Conservation (phyloP, 2,797 vertebrate species). For the Cheirogaleus major region DNA sequence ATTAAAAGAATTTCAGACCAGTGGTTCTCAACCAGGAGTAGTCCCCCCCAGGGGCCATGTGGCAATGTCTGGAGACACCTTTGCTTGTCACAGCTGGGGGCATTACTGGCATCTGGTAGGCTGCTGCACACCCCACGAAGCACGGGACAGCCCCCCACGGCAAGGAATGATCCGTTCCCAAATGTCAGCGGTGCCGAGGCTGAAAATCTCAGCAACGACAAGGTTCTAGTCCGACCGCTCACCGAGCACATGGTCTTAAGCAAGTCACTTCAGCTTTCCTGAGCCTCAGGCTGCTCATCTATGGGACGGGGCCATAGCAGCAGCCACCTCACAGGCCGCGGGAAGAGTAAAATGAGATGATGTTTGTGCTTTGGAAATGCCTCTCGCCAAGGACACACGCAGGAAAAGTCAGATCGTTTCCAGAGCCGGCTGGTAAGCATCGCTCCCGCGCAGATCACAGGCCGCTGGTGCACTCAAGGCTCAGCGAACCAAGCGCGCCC, state of each 20-base stretch:
- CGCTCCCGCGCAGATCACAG: neutral
- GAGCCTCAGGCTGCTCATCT: neutral
- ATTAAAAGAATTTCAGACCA: neutral
- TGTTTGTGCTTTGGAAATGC: rapidly evolving
- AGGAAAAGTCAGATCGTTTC: rapidly evolving
- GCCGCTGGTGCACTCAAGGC: too few species aligned
- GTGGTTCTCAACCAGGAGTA: neutral
- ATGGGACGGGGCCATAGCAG: neutral
- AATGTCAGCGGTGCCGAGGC: rapidly evolving
- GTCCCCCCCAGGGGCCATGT: neutral
- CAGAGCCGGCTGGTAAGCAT: neutral
- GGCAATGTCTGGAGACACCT: neutral
- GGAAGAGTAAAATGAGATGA: neutral
- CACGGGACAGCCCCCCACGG: neutral
- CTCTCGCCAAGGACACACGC: neutral
- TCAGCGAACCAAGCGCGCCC: neutral
- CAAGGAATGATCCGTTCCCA: neutral
- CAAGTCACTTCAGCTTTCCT: neutral
- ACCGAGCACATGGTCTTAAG: neutral
- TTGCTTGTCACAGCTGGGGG: neutral
- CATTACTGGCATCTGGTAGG: neutral
- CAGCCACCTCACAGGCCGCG: neutral
- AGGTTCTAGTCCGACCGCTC: neutral
- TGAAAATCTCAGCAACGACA: neutral
- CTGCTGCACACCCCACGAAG: neutral